Percentiles rank a stretch among this genome's conserved stretches.
These are phyloP conservation scores for Ranitomeya imitator DNA, from an alignment of 2,113 vertebrate genomes.

Conservation along the genomic window DNA sequence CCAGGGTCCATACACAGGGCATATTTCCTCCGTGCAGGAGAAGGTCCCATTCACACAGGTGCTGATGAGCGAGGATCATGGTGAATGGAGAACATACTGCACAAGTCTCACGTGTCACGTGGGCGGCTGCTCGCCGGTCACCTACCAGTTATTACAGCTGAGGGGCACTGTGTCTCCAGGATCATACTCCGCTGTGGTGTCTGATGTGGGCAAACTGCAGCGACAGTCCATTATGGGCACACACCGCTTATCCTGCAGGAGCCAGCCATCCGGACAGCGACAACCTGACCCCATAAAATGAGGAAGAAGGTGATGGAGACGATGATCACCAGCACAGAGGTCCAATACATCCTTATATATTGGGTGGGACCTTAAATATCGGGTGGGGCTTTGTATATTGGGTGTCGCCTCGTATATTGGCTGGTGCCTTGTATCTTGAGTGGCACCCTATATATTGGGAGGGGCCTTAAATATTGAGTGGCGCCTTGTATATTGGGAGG, in stretches of 20 bases:
- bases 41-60: slow-evolving; percentile 80
- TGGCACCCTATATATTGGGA: too few species aligned
- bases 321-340: not conserved
- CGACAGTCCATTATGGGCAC: slow-evolving; percentile 75
- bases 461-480: too few species aligned
- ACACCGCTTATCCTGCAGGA: slow-evolving; percentile 79
- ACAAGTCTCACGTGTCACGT: too few species aligned
- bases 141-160: slow-evolving; percentile 84
- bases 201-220: slow-evolving; percentile 77
- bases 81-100: not conserved
- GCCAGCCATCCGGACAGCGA: slow-evolving; percentile 77
- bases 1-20: slow-evolving; percentile 79
- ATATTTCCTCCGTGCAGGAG: slow-evolving; percentile 68
- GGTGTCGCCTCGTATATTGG: too few species aligned
- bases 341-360: too few species aligned
- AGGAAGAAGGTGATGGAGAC: not conserved
- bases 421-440: too few species aligned
- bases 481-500: too few species aligned
- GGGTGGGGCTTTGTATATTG: too few species aligned
- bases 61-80: slow-evolving; percentile 64
- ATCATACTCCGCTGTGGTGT: slow-evolving; percentile 71
- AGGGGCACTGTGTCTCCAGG: slow-evolving; percentile 66
- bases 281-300: slow-evolving; percentile 72
- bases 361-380: too few species aligned
- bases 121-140: not conserved